Conservation (phyloP, 2,113 vertebrate genomes). For the Rostratula benghalensis region DNA sequence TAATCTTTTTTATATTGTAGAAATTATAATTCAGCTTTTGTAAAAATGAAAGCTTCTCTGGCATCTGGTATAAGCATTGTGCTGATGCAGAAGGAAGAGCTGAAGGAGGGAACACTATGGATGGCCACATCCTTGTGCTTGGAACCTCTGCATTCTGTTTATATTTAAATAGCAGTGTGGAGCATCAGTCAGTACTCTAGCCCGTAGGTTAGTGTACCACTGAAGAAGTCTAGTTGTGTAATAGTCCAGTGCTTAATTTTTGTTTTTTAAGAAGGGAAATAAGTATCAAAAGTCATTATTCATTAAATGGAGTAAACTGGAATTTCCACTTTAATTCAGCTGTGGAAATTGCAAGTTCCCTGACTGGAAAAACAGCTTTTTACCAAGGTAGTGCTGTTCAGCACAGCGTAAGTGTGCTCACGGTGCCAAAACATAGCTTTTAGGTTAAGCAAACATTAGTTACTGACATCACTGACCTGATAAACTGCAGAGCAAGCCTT, state of each 20-base stretch:
- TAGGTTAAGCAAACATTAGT: constrained; percentile 74
- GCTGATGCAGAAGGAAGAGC: background rate
- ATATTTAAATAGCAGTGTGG: background rate
- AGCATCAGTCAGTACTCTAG: background rate
- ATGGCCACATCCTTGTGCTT: background rate
- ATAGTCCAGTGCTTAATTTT: background rate
- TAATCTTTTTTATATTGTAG: background rate
- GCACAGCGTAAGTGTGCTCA: constrained; percentile 30
- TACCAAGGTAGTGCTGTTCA: background rate
- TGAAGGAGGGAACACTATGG: background rate
- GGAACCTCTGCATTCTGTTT: background rate
- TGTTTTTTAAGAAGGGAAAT: background rate
- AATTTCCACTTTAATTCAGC: constrained; percentile 44
- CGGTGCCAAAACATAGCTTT: constrained; percentile 68
- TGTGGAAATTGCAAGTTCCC: constrained; percentile 27
- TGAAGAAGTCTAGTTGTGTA: background rate
- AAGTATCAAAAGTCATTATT: background rate
- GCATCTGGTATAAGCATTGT: background rate
- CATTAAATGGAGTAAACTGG: background rate
- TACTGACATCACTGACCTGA: constrained; percentile 37
- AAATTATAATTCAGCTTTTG: background rate
- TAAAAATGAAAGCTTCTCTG: background rate
- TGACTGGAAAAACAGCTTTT: constrained; percentile 51
- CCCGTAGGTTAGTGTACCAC: background rate
- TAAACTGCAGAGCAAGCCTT: constrained; percentile 73